These are phyloP conservation scores for Stercorarius parasiticus DNA, from an alignment of 2,113 vertebrate species.

Conservation along the genomic window DNA sequence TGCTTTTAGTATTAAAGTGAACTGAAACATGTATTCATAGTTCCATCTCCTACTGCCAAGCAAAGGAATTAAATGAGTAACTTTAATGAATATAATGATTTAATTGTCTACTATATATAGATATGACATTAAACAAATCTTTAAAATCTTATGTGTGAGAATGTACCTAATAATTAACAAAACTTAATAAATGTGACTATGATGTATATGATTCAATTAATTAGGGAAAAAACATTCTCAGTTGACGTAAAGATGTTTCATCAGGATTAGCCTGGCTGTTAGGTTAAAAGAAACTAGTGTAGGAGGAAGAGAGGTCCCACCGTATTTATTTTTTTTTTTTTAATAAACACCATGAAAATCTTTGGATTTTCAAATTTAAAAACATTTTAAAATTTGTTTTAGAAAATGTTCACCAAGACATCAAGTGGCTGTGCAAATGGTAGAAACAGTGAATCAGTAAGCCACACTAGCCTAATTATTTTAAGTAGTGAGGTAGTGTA, in stretches of 20 bases:
- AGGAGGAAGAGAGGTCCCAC: conserved; percentile 4
- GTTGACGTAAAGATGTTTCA: conserved; percentile 33
- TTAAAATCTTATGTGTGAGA: conserved; percentile 16
- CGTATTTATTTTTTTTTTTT: not conserved
- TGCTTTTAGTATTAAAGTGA: not conserved
- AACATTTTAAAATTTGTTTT: not conserved
- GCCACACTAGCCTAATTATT: not conserved
- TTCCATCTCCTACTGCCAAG: conserved; percentile 32
- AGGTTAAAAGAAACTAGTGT: conserved; percentile 28
- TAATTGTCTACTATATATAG: conserved; percentile 1
- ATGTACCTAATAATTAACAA: conserved; percentile 42
- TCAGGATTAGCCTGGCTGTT: not conserved
- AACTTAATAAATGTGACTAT: conserved; percentile 45
- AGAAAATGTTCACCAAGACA: not conserved
- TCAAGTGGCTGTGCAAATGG: not conserved
- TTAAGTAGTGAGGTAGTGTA: not conserved
- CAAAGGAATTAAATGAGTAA: conserved; percentile 25
- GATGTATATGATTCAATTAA: conserved; percentile 31
- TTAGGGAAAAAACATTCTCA: conserved; percentile 45
- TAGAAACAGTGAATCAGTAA: not conserved
- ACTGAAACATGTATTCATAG: conserved; percentile 1
- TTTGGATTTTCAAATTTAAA: not conserved
- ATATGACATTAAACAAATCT: conserved; percentile 36
- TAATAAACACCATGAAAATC: not conserved
- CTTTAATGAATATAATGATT: conserved; percentile 26